A percentile compares a stretch with the other conserved stretches of the same genome.
These are phyloP conservation scores for Chloebia gouldiae DNA, from an alignment of 2,113 vertebrate genomes.

Conservation along the genomic window DNA sequence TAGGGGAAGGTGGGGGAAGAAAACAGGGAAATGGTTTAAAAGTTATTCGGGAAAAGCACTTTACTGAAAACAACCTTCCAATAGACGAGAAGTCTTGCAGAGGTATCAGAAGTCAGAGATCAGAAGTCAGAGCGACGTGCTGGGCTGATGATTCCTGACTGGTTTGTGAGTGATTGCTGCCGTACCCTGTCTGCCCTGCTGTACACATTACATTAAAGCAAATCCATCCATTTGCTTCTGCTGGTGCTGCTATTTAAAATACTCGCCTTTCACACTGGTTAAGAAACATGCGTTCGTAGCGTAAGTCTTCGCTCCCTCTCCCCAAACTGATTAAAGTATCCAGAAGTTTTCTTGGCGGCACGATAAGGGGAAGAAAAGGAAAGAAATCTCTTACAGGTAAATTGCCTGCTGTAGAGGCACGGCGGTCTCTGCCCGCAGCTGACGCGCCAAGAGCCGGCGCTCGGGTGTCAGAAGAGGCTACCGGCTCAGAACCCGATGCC, in stretches of 20 bases:
- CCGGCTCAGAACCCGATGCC: background rate
- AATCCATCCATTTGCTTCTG: slow-evolving; percentile 6
- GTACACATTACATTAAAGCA: slow-evolving; percentile 67
- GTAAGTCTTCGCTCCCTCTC: background rate
- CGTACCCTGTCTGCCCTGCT: slow-evolving; percentile 19
- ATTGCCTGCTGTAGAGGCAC: background rate
- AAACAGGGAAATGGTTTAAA: background rate
- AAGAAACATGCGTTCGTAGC: background rate
- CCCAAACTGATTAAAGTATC: background rate
- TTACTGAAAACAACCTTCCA: slow-evolving; percentile 25
- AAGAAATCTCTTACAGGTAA: background rate
- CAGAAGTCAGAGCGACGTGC: background rate
- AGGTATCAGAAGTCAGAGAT: background rate
- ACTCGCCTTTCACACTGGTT: background rate
- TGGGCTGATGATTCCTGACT: background rate
- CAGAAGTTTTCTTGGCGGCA: background rate
- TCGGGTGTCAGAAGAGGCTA: background rate
- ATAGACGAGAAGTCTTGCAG: background rate
- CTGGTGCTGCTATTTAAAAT: background rate
- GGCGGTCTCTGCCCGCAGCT: background rate
- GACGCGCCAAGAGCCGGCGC: background rate
- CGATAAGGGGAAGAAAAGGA: background rate
- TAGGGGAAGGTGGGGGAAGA: background rate
- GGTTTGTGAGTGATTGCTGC: slow-evolving; percentile 30
- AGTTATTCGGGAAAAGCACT: slow-evolving; percentile 45